Percentiles rank a stretch among this genome's conserved stretches.
Evolutionary conservation across 2,113 vertebrate genomes (phyloP).

Genomic region (Amia ocellicauda): DNA sequence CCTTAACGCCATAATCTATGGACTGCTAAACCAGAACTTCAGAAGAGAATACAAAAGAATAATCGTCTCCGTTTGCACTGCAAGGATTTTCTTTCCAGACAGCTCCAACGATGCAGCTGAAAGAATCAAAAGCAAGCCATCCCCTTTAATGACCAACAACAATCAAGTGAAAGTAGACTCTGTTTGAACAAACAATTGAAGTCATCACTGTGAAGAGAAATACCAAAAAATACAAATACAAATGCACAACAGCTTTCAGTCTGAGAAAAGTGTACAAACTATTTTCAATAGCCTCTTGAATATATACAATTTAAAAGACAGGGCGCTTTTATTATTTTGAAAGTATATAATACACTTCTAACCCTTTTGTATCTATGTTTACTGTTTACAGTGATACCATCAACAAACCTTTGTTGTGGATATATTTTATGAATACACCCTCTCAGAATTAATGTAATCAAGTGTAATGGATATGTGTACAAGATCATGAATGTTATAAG

Average conservation of each 20-base stretch:
- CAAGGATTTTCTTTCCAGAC: constrained; percentile 78
- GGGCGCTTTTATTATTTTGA: constrained; percentile 27
- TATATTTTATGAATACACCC: constrained; percentile 47
- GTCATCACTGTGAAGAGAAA: not conserved
- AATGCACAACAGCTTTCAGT: constrained; percentile 35
- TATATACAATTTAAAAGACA: constrained; percentile 52
- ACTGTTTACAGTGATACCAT: constrained; percentile 58
- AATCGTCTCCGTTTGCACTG: constrained; percentile 80
- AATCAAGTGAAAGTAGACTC: constrained; percentile 90
- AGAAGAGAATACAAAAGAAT: constrained; percentile 91
- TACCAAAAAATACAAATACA: constrained; percentile 51
- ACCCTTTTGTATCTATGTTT: constrained; percentile 43
- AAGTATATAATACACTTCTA: constrained; percentile 38
- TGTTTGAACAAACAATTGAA: constrained; percentile 61
- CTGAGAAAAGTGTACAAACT: constrained; percentile 37
- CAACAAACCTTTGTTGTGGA: constrained; percentile 44
- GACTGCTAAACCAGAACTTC: constrained; percentile 95
- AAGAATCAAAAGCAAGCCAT: constrained; percentile 83
- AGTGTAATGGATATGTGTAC: no score
- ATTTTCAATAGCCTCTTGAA: constrained; percentile 45
- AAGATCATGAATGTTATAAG: no score
- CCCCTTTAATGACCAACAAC: constrained; percentile 81
- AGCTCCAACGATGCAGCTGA: constrained; percentile 82
- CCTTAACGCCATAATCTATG: constrained; percentile 95
- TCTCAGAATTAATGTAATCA: no score